Evolutionary conservation across 2,888 invertebrate genomes (phyloP).

Genomic region (Ochropleura plecta): DNA sequence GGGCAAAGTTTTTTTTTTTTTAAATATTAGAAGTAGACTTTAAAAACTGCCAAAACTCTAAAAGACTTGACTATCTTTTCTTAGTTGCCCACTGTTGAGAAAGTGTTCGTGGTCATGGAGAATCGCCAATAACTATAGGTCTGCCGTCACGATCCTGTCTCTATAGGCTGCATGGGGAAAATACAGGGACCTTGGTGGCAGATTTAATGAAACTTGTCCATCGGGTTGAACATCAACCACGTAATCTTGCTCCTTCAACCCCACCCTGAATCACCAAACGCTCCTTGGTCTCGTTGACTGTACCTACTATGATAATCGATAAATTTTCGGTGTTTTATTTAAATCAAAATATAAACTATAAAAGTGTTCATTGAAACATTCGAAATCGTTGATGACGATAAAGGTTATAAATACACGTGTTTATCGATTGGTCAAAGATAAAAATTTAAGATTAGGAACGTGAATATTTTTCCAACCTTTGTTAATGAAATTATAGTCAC

Average conservation of each 20-base stretch:
- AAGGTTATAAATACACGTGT: not conserved
- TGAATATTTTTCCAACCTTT: not conserved
- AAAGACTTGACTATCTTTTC: not conserved
- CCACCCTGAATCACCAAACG: too few species aligned
- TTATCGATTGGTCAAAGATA: not conserved
- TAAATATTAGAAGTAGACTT: too few species aligned
- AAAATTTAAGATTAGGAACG: not conserved
- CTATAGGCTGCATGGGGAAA: too few species aligned
- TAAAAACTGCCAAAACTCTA: not conserved
- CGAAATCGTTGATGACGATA: not conserved
- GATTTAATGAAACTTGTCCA: too few species aligned
- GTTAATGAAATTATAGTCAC: not conserved
- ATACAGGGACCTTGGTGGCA: too few species aligned
- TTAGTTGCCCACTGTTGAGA: too few species aligned
- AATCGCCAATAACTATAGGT: too few species aligned
- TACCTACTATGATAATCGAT: not conserved
- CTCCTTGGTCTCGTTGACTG: not conserved
- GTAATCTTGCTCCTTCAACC: too few species aligned
- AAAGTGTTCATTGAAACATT: constrained; percentile 1
- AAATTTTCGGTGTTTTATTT: not conserved
- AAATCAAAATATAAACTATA: not conserved
- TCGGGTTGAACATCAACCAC: too few species aligned
- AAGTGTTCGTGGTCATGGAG: too few species aligned
- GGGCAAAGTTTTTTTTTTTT: too few species aligned
- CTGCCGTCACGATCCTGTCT: too few species aligned